These are phyloP conservation scores for Passer domesticus DNA, from an alignment of 2,113 vertebrate species.

Conservation along the genomic window DNA sequence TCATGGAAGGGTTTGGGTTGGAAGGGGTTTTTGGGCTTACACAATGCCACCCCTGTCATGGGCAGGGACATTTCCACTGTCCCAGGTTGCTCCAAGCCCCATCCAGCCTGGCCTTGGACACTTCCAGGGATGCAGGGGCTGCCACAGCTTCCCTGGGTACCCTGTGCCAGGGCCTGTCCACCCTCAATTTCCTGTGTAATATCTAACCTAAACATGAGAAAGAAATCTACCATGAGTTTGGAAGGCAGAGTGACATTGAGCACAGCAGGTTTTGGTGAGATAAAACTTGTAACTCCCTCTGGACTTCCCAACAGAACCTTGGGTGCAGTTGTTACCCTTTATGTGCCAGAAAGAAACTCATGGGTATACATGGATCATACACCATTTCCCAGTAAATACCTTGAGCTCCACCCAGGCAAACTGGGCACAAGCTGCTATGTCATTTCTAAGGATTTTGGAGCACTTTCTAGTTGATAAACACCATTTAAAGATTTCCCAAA, in stretches of 20 bases:
- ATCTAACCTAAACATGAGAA: background rate
- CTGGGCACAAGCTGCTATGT: background rate
- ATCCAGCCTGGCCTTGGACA: fast-evolving
- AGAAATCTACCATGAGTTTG: background rate
- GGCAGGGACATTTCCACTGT: background rate
- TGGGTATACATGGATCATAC: background rate
- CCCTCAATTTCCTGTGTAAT: background rate
- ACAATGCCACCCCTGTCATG: background rate
- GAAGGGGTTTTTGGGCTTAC: background rate
- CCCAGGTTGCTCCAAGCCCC: fast-evolving
- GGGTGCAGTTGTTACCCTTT: background rate
- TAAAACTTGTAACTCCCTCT: background rate
- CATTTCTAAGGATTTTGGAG: background rate
- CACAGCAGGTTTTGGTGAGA: background rate
- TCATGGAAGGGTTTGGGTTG: background rate
- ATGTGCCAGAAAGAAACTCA: background rate
- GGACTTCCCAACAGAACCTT: fast-evolving
- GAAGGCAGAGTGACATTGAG: background rate
- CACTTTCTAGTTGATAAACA: background rate
- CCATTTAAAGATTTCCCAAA: background rate
- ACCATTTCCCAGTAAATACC: background rate
- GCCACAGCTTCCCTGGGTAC: background rate
- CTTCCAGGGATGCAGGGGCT: background rate
- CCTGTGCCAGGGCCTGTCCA: background rate
- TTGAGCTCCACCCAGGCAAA: background rate